phyloP scores from a whole-genome alignment of 2,797 vertebrate genomes.

The Myotis daubentonii region DNA sequence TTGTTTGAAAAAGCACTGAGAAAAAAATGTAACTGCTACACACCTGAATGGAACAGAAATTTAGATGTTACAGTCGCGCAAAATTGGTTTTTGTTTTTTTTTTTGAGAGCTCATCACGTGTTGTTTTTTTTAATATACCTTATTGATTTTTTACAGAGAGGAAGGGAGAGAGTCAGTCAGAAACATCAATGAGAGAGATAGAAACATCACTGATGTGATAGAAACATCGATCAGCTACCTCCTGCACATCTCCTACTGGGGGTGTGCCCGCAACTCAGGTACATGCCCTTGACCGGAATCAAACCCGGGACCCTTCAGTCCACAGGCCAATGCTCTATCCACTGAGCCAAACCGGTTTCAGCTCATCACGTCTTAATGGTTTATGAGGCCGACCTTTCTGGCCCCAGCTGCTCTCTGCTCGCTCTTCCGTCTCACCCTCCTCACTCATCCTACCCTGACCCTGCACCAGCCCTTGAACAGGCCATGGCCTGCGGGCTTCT shows the following conservation, averaged over 20 bases:
- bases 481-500: neutral
- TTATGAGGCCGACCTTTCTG: neutral
- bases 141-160: too few species aligned
- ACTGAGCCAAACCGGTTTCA: too few species aligned
- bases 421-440: neutral
- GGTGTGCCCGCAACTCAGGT: too few species aligned
- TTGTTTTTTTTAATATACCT: too few species aligned
- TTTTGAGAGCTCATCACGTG: neutral
- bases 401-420: neutral
- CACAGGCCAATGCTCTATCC: too few species aligned
- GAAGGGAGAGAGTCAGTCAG: too few species aligned
- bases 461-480: neutral
- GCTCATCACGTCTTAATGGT: neutral
- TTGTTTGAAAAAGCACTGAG: neutral
- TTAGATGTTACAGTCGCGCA: neutral
- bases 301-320: too few species aligned
- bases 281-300: too few species aligned
- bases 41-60: neutral
- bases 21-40: conserved; percentile 20
- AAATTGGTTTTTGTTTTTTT: neutral
- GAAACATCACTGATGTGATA: too few species aligned
- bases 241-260: too few species aligned
- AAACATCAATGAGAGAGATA: too few species aligned
- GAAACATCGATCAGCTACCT: too few species aligned
- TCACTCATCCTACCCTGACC: neutral